phyloP scores from a whole-genome alignment of 2,113 vertebrate species.

The Siphamia tubifer region DNA sequence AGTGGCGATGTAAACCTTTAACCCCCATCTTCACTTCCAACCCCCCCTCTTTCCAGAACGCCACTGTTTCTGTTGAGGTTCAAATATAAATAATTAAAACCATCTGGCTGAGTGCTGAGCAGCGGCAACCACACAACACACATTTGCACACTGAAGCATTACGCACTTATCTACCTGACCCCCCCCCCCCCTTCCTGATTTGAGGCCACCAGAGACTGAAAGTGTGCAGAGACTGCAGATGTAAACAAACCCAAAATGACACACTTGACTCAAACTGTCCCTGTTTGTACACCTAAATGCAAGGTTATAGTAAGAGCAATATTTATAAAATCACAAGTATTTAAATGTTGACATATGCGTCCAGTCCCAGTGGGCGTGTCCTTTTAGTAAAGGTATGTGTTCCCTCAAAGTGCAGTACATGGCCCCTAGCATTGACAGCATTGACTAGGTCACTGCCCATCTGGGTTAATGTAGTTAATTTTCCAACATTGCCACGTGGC shows the following conservation, averaged over 20 bases:
- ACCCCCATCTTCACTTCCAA: conserved; percentile 44
- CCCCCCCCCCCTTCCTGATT: background rate
- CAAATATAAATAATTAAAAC: conserved; percentile 72
- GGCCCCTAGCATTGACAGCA: conserved; percentile 8
- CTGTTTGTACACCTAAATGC: background rate
- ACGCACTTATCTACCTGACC: background rate
- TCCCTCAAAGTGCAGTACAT: background rate
- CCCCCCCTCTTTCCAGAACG: conserved; percentile 41
- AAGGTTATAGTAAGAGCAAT: background rate
- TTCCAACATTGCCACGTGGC: conserved; percentile 24
- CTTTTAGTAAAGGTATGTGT: background rate
- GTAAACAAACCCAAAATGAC: conserved; percentile 24
- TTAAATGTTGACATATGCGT: conserved; percentile 5
- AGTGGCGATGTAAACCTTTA: conserved; percentile 69
- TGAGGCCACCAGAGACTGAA: conserved; percentile 11
- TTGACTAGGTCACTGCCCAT: conserved; percentile 67
- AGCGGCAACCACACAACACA: conserved; percentile 27
- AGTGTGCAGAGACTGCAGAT: conserved; percentile 3
- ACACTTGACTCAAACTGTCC: background rate
- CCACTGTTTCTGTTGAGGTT: conserved; percentile 38
- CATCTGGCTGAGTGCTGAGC: conserved; percentile 67
- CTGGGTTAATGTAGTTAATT: conserved; percentile 61
- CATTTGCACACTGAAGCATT: background rate
- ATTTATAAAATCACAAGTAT: background rate
- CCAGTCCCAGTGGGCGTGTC: conserved; percentile 12